Conservation (phyloP, 2,797 vertebrate genomes). For the Bovichtus diacanthus region DNA sequence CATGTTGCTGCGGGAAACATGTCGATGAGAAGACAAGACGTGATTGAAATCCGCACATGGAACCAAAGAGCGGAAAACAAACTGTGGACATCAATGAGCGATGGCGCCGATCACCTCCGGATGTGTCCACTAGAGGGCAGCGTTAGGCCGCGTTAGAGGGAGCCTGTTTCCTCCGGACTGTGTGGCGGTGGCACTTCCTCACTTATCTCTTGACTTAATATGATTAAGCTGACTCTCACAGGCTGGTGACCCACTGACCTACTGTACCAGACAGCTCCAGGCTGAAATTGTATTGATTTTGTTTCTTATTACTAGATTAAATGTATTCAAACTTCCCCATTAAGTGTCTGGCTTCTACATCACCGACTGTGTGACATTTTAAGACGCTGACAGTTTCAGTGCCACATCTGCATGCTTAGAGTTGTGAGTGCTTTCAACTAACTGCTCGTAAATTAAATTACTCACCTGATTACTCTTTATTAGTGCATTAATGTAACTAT, state of each 20-base stretch:
- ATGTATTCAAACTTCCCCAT: not conserved
- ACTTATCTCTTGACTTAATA: not conserved
- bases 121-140: slow-evolving; percentile 71
- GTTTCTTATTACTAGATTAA: not conserved
- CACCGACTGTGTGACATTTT: not conserved
- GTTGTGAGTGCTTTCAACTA: not conserved
- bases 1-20: not conserved
- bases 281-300: not conserved
- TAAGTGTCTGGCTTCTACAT: not conserved
- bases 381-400: not conserved
- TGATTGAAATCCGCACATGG: not conserved
- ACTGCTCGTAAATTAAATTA: not conserved
- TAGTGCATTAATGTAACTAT: not conserved
- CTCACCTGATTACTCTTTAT: not conserved
- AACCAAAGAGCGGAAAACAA: not conserved
- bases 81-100: not conserved
- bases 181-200: not conserved
- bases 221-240: not conserved
- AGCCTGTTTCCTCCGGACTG: slow-evolving; percentile 39
- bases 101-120: not conserved
- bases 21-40: not conserved
- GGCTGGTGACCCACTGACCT: slow-evolving; percentile 37
- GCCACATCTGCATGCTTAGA: not conserved
- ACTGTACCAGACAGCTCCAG: not conserved
- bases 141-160: not conserved